Evolutionary conservation across 2,888 invertebrate species (phyloP), one percentile per base, ranked within the genome.

Genomic region (Automeris io): DNA sequence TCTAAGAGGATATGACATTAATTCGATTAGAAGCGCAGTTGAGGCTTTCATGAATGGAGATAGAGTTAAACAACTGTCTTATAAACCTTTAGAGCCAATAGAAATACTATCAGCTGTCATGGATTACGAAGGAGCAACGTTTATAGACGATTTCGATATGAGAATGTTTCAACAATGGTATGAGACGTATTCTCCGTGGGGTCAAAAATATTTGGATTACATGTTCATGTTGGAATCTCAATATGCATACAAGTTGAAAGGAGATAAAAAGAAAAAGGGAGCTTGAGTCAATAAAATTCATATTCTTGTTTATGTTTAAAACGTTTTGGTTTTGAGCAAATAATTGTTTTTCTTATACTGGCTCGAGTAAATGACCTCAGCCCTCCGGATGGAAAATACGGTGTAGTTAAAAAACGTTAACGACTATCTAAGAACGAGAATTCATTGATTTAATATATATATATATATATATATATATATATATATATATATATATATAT

Each of bases 81-180:
- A 78, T 39, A 81, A 76, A 16, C 91, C 91, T 0, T 57, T 91
- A 6, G 42, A 66, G 1, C 87, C 82, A 0, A 24, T 50, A 2
- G 91, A 91, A 57, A 62, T 92, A 5, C 55, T 90, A 5, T 58
- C 75, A 2, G 70, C 74, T 3, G 69, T 91, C 5, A 13, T 89
- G 12, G 61, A 62, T 2, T 57, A 58, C 26, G 53, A 66, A 11
- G 51, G 49, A 0, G 70, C 73, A 0, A 70, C 71, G 1, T 79
- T 66, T 7, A 78, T 73, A 1, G 85, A 78, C 18, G 64, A 71
- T 7, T 61, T 70, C 7, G 88, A 88, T 24, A 75, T 70, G 41
- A 71, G 77, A 5, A 79, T 88, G 62, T 89, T 70, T 41, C 56
- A 60, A 25, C 67, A 80, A 29, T 90, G 89, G 88, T 90, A 89